Evolutionary conservation across 2,797 vertebrate species (phyloP), one percentile per base, ranked within the genome.

Genomic region (Petrocephalus sullivani): DNA sequence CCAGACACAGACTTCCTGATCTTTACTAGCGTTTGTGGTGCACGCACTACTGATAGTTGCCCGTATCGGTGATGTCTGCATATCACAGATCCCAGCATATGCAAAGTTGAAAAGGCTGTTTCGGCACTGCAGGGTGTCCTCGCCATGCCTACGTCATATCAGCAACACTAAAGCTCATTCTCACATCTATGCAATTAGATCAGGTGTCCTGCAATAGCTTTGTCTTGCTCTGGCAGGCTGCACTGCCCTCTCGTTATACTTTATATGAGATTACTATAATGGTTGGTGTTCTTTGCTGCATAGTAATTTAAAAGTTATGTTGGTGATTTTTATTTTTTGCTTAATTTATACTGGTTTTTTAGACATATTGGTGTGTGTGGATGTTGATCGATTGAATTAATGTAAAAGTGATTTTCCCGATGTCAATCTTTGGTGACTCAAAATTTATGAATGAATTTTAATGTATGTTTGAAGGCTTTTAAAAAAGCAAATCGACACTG

Each of bases 101-200:
- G 75, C 75, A 49, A 49, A 49, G 33, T 49, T 81, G 19, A 49
- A 81, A 49, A n/a, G 16, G 6, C 75, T 49, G 41, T 81, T 28
- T 81, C 37, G n/a, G 75, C 75, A 81, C n/a, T 49, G 41, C 75
- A n/a, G 19, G 16, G 75, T 46, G 37, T 81, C 41, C 16, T 81
- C 49, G n/a, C 75, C 33, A 16, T 21, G 46, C 41, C 49, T 21
- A 81, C 8, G 21, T n/a, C 16, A n/a, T 37, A 49, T 49, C 41
- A 12, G 23, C 64, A 16, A 49, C 41, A 49, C 75, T n/a, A 19
- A 81, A 81, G 75, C 19, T 81, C 75, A 49, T 81, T 81, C n/a
- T 49, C 75, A 21, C 16, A n/a, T 81, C 75, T 81, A 81, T 81
- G 75, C 75, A 81, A 81, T 81, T 81, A 81, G 75, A 81, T 46